Evolutionary conservation across 2,797 vertebrate genomes (phyloP).

Genomic region (Halcyon badia): DNA sequence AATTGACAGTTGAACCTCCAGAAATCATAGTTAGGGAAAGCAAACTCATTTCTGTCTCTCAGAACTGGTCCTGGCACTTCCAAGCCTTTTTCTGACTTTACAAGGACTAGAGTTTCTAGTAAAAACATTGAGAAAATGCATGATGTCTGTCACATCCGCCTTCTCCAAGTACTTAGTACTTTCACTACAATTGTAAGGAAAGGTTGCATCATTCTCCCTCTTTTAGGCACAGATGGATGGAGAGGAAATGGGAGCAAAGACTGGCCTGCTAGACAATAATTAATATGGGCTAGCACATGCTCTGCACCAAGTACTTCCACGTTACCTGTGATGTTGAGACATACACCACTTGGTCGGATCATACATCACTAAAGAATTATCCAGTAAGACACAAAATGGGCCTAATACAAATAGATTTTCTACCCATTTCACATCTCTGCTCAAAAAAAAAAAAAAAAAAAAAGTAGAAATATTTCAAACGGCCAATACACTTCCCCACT

Average conservation of each 20-base stretch:
- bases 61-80: fast-evolving
- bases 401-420: not conserved
- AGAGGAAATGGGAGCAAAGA: not conserved
- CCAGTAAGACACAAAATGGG: not conserved
- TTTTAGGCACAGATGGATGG: fast-evolving
- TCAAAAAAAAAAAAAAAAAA: not conserved
- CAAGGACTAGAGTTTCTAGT: not conserved
- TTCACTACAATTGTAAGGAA: too few species aligned
- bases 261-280: not conserved
- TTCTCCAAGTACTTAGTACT: not conserved
- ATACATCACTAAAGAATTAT: not conserved
- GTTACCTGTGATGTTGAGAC: not conserved
- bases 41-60: not conserved
- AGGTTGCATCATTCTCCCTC: not conserved
- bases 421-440: not conserved
- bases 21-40: fast-evolving
- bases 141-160: too few species aligned
- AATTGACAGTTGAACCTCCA: not conserved
- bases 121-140: not conserved
- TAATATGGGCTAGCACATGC: fast-evolving
- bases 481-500: not conserved
- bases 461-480: not conserved
- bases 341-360: too few species aligned
- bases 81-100: not conserved
- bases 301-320: not conserved